Evolutionary conservation across 2,888 invertebrate species (phyloP), one percentile per base, ranked within the genome.

Genomic region (Rhagophthalmus giganteus): DNA sequence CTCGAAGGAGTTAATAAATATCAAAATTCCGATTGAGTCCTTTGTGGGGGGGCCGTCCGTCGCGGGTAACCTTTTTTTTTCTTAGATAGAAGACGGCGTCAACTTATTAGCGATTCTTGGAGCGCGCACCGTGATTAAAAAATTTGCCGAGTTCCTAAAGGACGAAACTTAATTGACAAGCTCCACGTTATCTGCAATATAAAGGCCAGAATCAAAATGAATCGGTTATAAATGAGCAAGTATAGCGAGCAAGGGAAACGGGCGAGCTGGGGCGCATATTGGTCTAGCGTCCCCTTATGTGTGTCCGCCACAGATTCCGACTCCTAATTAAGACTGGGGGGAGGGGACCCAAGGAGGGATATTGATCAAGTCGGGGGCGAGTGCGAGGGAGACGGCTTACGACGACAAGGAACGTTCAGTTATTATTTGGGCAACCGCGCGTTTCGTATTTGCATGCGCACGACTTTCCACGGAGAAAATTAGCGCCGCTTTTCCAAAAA

Each of bases 261-360:
- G 54, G 53, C 48, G 53, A 56, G 63, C 54, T 57, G 66, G 64
- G 65, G 65, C 70, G 72, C 72, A 74, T 71, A 71, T 72, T 70
- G 72, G 74, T 72, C 73, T 72, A 70, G 67, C 71, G 70, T 73
- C 73, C 72, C 72, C 72, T 72, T 73, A 74, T 75, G 85, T 83
- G 85, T 85, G 86, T 86, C 86, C 85, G 84, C 85, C 83, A 81
- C 86, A 86, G 86, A 86, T 86, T 86, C 85, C 83, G 83, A 84
- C 84, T 85, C 84, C 86, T 87, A 87, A 87, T 87, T 87, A 86
- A 86, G 86, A 85, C 84, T 79, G 82, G 37, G 84, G 81, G 80
- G 78, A 70, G 71, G 64, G 67, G 62, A 64, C 64, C 71, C 71
- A 74, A 73, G 73, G 69, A 72, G 71, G 74, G 72, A 71, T 75